These are phyloP conservation scores for Caranx ignobilis DNA, from an alignment of 2,113 vertebrate species.

Conservation along the genomic window DNA sequence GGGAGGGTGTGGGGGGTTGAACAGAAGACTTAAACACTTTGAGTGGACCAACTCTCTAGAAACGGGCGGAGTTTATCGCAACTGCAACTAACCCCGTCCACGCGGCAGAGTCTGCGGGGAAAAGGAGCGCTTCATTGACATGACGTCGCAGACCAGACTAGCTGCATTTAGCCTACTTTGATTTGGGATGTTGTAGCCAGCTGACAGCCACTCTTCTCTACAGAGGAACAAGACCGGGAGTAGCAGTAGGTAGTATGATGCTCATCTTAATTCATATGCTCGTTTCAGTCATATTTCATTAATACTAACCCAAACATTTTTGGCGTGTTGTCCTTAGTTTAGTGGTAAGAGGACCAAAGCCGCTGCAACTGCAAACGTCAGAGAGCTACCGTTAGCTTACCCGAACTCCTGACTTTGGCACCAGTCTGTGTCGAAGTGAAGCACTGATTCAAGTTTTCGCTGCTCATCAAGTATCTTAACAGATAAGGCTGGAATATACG, in stretches of 20 bases:
- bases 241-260: constrained; percentile 22
- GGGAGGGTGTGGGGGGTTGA: too few species aligned
- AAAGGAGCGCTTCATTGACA: constrained; percentile 17
- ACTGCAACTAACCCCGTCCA: constrained; percentile 25
- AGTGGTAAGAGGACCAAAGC: neutral
- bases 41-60: neutral
- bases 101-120: neutral
- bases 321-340: neutral
- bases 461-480: neutral
- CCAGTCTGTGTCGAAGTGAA: neutral
- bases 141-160: constrained; percentile 35
- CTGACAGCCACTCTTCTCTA: neutral
- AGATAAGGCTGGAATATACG: neutral
- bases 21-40: neutral
- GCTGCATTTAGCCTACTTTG: constrained; percentile 19
- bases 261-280: neutral
- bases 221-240: neutral
- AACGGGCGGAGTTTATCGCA: constrained; percentile 6
- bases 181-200: neutral
- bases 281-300: neutral
- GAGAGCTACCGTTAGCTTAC: constrained; percentile 33
- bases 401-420: too few species aligned
- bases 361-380: neutral
- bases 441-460: neutral
- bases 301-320: neutral